Evolutionary conservation across 2,113 vertebrate species (phyloP), one percentile per base, ranked within the genome.

Genomic region (Peromyscus leucopus): DNA sequence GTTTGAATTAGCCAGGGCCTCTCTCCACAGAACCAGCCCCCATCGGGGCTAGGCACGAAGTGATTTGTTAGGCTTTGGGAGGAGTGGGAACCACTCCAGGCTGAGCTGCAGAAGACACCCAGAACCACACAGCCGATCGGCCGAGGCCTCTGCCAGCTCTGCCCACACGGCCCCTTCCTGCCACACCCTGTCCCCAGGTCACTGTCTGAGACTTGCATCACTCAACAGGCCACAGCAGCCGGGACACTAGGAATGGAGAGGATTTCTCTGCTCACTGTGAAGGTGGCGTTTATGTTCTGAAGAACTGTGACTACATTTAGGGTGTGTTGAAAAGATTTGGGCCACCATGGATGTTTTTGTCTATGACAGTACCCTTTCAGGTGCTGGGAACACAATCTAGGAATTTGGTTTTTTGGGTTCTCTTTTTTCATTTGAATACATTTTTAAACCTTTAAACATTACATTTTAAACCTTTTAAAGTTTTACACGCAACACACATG

Each of bases 381-480:
- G 51, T 28, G 8, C 36, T n/a, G 46, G 63, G 46, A 55, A 92
- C 48, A 13, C n/a, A 46, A 21, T 83, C 46, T n/a, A 57, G 72
- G 59, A 65, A 48, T n/a, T 95, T 78, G 26, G 39, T 46, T 85
- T 74, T 67, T 8, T 8, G 33, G 90, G 26, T 22, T 84, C 91
- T 95, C 48, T 86, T 36, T 61, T 91, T 97, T 83, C 51, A 95
- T 42, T 75, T 88, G 28, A 94, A 86, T 28, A 78, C 28, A 55
- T 71, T 75, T 87, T 59, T 46, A 46, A 85, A 33, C n/a, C 59
- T 42, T 84, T 48, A 28, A 75, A 83, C n/a, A 63, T 28, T 83
- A 39, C 80, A 65, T 85, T 42, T 84, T 79, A 79, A 55, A 79
- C 8, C 76, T 79, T 79, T 79, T 79, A 51, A 51, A 51, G 16